These are phyloP conservation scores for Palythoa grandiflora DNA, from an alignment of 92 coral and sea anemone species.

Conservation along the genomic window DNA sequence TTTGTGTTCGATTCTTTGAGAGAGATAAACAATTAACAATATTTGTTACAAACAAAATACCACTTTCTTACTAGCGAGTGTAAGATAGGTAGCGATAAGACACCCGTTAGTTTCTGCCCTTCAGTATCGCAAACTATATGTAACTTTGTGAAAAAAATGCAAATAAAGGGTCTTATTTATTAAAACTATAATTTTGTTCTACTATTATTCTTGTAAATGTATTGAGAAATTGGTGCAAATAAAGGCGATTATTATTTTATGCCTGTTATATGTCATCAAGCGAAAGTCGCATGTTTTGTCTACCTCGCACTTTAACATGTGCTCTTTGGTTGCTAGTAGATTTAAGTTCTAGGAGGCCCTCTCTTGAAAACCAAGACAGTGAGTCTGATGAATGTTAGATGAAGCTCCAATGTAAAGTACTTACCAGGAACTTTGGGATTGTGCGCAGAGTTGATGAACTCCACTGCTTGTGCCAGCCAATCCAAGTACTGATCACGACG, in stretches of 20 bases:
- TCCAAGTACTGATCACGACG: conserved; percentile 21
- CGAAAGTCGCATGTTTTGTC: neutral
- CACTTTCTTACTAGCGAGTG: neutral
- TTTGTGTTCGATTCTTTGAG: neutral
- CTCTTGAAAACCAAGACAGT: neutral
- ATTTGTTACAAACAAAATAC: neutral
- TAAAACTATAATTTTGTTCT: no score
- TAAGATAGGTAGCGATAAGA: neutral
- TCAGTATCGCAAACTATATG: neutral
- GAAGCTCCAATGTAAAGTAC: conserved; percentile 4
- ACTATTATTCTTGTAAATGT: no score
- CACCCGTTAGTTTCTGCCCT: no score
- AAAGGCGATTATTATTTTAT: no score
- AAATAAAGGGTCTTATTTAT: no score
- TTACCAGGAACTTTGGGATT: conserved; percentile 41
- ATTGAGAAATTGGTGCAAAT: neutral
- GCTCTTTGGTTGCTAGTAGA: neutral
- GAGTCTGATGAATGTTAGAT: conserved; percentile 12
- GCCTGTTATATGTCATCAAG: neutral
- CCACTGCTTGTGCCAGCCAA: conserved; percentile 54
- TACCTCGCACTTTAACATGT: neutral
- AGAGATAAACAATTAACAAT: neutral
- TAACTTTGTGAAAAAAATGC: neutral
- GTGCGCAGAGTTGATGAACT: conserved; percentile 49
- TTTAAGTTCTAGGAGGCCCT: neutral